Percentiles rank a stretch among this genome's conserved stretches.
phyloP scores from a whole-genome alignment of 2,888 invertebrate genomes.

The Byasa hedistus region DNA sequence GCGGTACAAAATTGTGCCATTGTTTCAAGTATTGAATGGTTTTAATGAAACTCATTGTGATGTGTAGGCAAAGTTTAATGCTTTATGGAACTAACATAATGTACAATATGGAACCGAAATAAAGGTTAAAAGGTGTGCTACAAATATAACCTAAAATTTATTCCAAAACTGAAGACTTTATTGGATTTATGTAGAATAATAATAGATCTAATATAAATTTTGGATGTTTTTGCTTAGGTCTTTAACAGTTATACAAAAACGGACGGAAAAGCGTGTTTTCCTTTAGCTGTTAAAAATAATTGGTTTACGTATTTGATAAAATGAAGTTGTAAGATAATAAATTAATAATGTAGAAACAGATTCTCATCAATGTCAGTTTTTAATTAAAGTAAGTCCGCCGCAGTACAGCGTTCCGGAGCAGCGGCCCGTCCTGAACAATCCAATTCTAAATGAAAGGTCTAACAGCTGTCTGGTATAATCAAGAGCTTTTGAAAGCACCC shows the following conservation, averaged over 20 bases:
- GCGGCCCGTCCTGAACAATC: not conserved
- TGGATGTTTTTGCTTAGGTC: too few species aligned
- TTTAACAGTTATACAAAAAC: too few species aligned
- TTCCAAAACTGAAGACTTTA: too few species aligned
- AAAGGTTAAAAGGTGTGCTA: too few species aligned
- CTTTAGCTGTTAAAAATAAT: not conserved
- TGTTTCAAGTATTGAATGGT: not conserved
- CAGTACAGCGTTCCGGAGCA: not conserved
- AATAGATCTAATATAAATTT: too few species aligned
- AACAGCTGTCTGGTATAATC: conserved; percentile 7
- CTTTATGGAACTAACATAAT: not conserved
- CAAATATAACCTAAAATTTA: too few species aligned
- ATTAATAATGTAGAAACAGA: not conserved
- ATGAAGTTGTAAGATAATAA: not conserved
- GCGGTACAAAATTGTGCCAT: not conserved
- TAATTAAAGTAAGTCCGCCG: not conserved
- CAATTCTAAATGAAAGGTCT: conserved; percentile 6
- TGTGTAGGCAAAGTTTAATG: not conserved
- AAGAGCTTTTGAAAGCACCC: not conserved
- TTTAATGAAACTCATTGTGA: not conserved
- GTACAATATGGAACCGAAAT: too few species aligned
- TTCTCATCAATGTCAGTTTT: conserved; percentile 1
- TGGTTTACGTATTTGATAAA: not conserved
- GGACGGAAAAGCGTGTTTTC: not conserved
- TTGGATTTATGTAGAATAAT: too few species aligned